phyloP scores from a whole-genome alignment of 1,140 invertebrate genomes.

The Tigriopus japonicus region DNA sequence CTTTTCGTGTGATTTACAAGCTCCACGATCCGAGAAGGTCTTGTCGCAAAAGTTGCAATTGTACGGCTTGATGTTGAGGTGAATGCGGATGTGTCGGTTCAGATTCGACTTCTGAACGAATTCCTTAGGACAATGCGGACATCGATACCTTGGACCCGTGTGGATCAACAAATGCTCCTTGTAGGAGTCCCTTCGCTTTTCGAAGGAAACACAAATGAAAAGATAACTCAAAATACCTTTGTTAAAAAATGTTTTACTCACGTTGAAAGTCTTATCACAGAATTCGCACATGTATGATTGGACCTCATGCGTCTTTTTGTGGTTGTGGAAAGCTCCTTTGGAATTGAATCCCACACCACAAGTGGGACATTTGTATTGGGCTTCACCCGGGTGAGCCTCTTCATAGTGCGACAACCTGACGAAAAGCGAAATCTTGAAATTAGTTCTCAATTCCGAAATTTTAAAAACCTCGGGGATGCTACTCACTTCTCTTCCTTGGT shows the following conservation, averaged over 20 bases:
- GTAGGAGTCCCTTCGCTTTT: slow-evolving; percentile 32
- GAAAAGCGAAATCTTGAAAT: too few relatives aligned
- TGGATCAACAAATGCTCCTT: slow-evolving; percentile 35
- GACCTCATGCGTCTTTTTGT: background rate
- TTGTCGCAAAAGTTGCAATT: slow-evolving; percentile 31
- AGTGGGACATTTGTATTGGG: background rate
- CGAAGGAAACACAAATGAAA: background rate
- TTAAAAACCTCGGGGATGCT: too few relatives aligned
- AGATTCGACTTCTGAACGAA: slow-evolving; percentile 36
- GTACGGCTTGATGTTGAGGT: slow-evolving; percentile 34
- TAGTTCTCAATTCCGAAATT: too few relatives aligned
- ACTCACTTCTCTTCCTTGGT: too few relatives aligned
- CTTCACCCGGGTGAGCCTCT: too few relatives aligned
- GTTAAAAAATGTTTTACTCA: too few relatives aligned
- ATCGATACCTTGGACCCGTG: slow-evolving; percentile 32
- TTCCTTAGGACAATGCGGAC: slow-evolving; percentile 33
- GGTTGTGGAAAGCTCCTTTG: background rate
- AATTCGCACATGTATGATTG: too few relatives aligned
- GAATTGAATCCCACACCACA: background rate
- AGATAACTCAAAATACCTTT: background rate
- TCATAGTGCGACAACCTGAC: too few relatives aligned
- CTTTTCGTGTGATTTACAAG: slow-evolving; percentile 32
- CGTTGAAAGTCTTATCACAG: too few relatives aligned
- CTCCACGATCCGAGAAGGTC: slow-evolving; percentile 34
- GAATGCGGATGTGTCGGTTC: slow-evolving; percentile 32